Evolutionary conservation across 2,113 vertebrate species (phyloP).

Genomic region (Hemiprocne comata): DNA sequence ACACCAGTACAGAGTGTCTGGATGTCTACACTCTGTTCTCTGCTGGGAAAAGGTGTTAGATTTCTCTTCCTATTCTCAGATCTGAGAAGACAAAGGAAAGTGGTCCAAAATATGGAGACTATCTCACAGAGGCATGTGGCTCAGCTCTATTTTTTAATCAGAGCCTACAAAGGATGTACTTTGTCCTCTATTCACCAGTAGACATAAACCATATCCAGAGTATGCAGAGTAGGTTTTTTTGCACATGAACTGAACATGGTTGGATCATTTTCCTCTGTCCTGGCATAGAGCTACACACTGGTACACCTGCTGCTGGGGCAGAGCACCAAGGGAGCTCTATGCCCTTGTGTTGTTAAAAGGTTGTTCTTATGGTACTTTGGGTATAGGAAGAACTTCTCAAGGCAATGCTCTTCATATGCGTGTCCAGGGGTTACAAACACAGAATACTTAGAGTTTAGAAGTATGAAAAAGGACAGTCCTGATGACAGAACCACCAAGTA

Average conservation of each 20-base stretch:
- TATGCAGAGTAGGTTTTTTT: background rate
- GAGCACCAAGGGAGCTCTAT: background rate
- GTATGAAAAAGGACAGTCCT: background rate
- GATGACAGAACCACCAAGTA: too few species aligned
- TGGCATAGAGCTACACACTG: background rate
- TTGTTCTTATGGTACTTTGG: background rate
- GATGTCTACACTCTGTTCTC: background rate
- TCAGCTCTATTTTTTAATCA: background rate
- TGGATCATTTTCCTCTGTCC: background rate
- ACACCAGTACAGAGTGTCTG: background rate
- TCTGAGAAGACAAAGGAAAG: background rate
- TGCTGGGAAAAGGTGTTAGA: background rate
- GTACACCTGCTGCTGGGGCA: background rate
- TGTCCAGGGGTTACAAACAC: background rate
- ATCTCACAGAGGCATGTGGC: rapidly evolving
- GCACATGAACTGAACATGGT: background rate
- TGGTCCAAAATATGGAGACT: background rate
- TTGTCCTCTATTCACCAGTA: background rate
- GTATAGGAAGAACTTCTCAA: background rate
- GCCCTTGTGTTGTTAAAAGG: too few species aligned
- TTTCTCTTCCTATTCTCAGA: background rate
- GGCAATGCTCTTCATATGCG: background rate
- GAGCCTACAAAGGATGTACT: background rate
- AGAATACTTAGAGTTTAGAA: background rate
- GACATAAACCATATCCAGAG: rapidly evolving